A percentile compares a stretch with the other conserved stretches of the same genome.
Conservation (phyloP, 2,113 vertebrate species). For the Brachypodius melanocephalos region DNA sequence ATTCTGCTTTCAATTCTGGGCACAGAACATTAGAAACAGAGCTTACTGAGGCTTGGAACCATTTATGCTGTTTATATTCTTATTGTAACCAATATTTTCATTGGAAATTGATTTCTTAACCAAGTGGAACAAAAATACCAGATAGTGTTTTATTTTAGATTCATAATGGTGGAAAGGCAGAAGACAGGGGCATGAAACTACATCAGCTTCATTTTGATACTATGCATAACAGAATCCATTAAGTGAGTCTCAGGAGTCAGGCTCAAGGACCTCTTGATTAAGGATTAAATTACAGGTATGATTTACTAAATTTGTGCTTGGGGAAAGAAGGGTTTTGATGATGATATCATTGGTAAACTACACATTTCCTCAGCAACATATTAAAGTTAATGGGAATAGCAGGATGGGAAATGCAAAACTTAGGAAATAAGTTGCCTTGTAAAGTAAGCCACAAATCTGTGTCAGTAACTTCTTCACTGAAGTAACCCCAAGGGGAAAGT, state of each 20-base stretch:
- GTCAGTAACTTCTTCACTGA: background rate
- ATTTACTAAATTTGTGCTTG: slow-evolving; percentile 67
- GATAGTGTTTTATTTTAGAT: background rate
- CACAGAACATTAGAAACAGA: background rate
- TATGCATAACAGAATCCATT: slow-evolving; percentile 16
- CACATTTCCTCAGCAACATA: background rate
- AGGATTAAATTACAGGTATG: slow-evolving; percentile 66
- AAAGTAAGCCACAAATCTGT: background rate
- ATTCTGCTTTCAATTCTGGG: background rate
- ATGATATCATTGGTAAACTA: slow-evolving; percentile 45
- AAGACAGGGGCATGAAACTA: background rate
- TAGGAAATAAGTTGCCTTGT: background rate
- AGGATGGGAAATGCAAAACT: background rate
- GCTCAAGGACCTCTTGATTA: slow-evolving; percentile 69
- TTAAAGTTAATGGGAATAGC: slow-evolving; percentile 29
- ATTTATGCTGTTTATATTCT: background rate
- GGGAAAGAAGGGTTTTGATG: slow-evolving; percentile 51
- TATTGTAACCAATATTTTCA: background rate
- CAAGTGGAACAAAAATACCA: background rate
- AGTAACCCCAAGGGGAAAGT: background rate
- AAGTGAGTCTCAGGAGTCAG: slow-evolving; percentile 57
- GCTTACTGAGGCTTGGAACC: background rate
- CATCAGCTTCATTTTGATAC: slow-evolving; percentile 50
- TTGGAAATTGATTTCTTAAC: background rate
- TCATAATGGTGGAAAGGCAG: background rate